A percentile compares a stretch with the other conserved stretches of the same genome.
phyloP scores from a whole-genome alignment of 2,113 vertebrate species.

The Aleadryas rufinucha region DNA sequence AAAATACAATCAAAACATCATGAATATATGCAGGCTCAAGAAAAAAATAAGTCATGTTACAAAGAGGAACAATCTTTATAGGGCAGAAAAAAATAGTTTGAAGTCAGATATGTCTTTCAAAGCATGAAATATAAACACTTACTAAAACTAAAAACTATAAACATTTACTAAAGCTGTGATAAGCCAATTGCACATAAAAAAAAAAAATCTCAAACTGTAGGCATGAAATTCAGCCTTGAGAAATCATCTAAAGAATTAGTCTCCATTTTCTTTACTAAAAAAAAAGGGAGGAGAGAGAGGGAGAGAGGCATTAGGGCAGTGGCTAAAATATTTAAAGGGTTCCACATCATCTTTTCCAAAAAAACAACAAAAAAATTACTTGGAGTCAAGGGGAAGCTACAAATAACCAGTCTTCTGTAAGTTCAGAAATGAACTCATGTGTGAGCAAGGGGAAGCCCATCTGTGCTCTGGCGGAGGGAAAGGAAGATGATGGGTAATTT shows the following conservation, averaged over 20 bases:
- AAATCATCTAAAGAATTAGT: not conserved
- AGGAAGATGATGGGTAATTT: not conserved
- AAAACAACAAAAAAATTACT: too few relatives aligned
- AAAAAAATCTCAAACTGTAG: not conserved
- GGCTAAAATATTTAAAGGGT: not conserved
- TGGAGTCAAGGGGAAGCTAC: not conserved
- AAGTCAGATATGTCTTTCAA: not conserved
- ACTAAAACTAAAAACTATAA: too few relatives aligned
- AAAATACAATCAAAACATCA: not conserved
- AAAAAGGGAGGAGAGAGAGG: rapidly evolving
- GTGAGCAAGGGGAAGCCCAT: not conserved
- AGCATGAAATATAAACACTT: not conserved
- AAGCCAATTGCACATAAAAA: not conserved
- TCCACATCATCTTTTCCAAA: not conserved
- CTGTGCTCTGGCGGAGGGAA: not conserved
- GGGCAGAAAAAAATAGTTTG: not conserved
- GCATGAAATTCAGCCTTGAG: not conserved
- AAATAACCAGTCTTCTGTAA: not conserved
- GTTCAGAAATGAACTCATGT: rapidly evolving
- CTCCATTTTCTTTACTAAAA: not conserved
- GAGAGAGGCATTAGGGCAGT: too few relatives aligned
- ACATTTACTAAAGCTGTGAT: too few relatives aligned
- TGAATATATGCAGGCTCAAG: not conserved
- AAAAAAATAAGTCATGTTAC: not conserved
- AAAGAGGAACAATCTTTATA: not conserved